Conservation (phyloP, 2,888 invertebrate genomes). For the Sthenelais limicola region DNA sequence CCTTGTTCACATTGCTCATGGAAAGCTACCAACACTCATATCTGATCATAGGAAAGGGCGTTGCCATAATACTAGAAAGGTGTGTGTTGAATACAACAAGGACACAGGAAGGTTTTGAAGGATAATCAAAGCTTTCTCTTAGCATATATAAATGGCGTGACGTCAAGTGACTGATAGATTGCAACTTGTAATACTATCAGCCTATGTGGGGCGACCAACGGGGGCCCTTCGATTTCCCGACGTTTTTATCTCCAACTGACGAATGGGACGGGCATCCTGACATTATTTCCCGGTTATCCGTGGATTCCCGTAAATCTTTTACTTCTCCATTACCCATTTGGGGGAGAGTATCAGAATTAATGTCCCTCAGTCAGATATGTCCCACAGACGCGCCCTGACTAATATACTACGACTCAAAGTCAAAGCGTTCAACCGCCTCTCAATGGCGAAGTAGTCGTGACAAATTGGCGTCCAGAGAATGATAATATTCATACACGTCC, state of each 20-base stretch:
- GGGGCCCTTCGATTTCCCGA: constrained; percentile 32
- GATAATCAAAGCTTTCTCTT: too few species aligned
- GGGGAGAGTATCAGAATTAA: constrained; percentile 38
- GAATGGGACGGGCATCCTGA: constrained; percentile 23
- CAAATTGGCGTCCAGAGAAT: constrained; percentile 37
- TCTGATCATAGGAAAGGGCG: too few species aligned
- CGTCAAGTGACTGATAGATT: too few species aligned
- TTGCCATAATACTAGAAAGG: too few species aligned
- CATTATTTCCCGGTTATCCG: constrained; percentile 39
- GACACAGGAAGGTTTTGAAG: too few species aligned
- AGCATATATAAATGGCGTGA: too few species aligned
- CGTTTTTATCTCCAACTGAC: constrained; percentile 32
- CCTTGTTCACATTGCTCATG: too few species aligned
- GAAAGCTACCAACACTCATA: too few species aligned
- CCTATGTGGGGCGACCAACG: constrained; percentile 17
- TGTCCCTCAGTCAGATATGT: constrained; percentile 25
- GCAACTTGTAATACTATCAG: too few species aligned
- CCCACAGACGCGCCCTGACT: constrained; percentile 26
- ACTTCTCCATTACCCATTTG: constrained; percentile 32
- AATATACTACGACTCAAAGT: constrained; percentile 39
- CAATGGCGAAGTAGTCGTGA: not conserved
- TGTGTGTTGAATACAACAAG: too few species aligned
- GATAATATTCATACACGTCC: constrained; percentile 20
- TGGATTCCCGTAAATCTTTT: constrained; percentile 35
- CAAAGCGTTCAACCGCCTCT: constrained; percentile 37